A percentile compares a stretch with the other conserved stretches of the same genome.
Conservation (phyloP, 2,113 vertebrate genomes). For the mouse (Mus musculus) region DNA sequence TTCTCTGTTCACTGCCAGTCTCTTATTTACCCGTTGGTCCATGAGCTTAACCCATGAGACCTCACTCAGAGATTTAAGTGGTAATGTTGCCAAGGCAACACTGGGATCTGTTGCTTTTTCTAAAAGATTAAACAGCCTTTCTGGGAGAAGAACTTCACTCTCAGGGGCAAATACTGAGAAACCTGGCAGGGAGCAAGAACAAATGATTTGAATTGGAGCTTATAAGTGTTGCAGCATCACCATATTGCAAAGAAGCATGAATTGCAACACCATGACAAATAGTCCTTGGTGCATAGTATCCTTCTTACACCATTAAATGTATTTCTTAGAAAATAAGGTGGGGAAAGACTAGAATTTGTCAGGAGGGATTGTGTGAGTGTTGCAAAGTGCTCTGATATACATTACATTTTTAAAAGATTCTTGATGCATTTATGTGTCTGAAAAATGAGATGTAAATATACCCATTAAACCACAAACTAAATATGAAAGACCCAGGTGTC, state of each 20-base stretch:
- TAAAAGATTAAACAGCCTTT: not conserved
- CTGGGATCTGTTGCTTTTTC: not conserved
- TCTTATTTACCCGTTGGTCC: not conserved
- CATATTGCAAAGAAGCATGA: not conserved
- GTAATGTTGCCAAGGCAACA: not conserved
- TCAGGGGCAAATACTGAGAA: not conserved
- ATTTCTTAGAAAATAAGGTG: not conserved
- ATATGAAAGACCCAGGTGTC: not conserved
- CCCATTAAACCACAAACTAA: not conserved
- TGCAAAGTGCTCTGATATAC: not conserved
- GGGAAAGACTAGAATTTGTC: not conserved
- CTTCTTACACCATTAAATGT: not conserved
- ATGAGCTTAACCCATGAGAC: not conserved
- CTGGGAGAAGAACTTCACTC: not conserved
- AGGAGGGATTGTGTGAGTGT: not conserved
- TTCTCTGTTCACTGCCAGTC: not conserved
- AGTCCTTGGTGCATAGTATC: not conserved
- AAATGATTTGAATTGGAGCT: not conserved
- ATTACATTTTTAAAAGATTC: not conserved
- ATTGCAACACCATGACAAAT: no score
- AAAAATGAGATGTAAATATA: slow-evolving; percentile 4
- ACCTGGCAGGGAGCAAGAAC: not conserved
- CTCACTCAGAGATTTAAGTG: not conserved
- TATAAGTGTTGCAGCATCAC: not conserved
- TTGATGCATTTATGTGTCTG: not conserved